These are phyloP conservation scores for Microctonus hyperodae DNA, from an alignment of 2,888 invertebrate species.

Conservation along the genomic window DNA sequence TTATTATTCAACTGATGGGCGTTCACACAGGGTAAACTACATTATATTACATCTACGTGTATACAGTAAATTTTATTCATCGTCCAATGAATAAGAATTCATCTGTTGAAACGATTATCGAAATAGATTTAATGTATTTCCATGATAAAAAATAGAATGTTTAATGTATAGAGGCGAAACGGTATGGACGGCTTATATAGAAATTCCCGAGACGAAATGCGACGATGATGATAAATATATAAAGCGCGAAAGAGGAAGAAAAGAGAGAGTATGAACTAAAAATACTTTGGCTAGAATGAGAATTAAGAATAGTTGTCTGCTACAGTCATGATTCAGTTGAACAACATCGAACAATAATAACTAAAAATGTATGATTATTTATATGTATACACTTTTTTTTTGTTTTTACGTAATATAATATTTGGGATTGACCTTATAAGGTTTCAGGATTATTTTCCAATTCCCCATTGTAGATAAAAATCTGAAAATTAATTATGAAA, in stretches of 20 bases:
- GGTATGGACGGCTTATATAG: not conserved
- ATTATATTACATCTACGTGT: not conserved
- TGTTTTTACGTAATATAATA: too few relatives aligned
- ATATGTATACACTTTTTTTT: too few relatives aligned
- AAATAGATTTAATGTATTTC: not conserved
- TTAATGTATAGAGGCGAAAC: not conserved
- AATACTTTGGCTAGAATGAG: not conserved
- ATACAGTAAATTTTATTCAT: not conserved
- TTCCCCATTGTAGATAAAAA: too few relatives aligned
- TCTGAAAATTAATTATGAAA: not conserved
- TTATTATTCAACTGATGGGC: conserved; percentile 21
- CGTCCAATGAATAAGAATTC: not conserved
- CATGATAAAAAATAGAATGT: not conserved
- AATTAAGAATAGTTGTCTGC: not conserved
- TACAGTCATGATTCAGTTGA: not conserved
- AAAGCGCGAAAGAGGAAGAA: not conserved
- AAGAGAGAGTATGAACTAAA: not conserved
- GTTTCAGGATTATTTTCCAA: too few relatives aligned
- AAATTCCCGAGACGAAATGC: not conserved
- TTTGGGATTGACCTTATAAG: too few relatives aligned
- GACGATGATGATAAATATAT: not conserved
- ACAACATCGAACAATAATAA: not conserved
- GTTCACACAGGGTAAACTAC: not conserved
- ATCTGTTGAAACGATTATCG: not conserved
- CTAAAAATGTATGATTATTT: too few relatives aligned